These are phyloP conservation scores for Scaptodrosophila lebanonensis DNA, from an alignment of 1,140 invertebrate genomes.

Conservation along the genomic window DNA sequence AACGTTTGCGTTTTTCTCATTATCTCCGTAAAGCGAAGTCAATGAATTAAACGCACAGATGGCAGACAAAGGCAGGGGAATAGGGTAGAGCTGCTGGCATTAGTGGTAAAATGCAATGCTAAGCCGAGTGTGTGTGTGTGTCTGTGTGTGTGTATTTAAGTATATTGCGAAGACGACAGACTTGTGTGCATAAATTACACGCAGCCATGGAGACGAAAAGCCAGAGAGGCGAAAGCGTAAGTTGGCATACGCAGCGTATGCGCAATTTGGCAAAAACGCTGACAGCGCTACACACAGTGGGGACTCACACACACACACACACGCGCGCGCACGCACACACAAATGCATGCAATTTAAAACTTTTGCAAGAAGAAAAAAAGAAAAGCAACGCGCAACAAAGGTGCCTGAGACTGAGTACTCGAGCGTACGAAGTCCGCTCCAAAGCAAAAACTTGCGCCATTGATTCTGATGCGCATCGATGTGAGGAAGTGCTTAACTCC, in stretches of 20 bases:
- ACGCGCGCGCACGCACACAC: slow-evolving; percentile 1
- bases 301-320: slow-evolving; percentile 11
- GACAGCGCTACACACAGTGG: slow-evolving; percentile 37
- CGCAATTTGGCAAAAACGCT: slow-evolving; percentile 48
- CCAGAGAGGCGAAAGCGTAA: not conserved
- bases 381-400: slow-evolving; percentile 8
- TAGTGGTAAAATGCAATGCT: slow-evolving; percentile 29
- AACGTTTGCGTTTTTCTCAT: slow-evolving; percentile 53
- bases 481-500: slow-evolving; percentile 22
- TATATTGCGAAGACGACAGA: slow-evolving; percentile 13
- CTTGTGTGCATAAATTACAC: slow-evolving; percentile 61
- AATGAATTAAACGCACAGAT: slow-evolving; percentile 37
- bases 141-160: no score
- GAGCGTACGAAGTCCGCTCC: slow-evolving; percentile 11
- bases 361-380: slow-evolving; percentile 12
- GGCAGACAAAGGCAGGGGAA: no score
- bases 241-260: slow-evolving; percentile 47
- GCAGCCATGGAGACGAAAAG: slow-evolving; percentile 29
- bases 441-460: slow-evolving; percentile 31
- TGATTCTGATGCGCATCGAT: slow-evolving; percentile 33
- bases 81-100: no score
- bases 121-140: not conserved
- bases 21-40: slow-evolving; percentile 40
- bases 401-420: not conserved
- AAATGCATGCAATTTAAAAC: slow-evolving; percentile 44